Conservation (phyloP, 2,113 vertebrate genomes). For the Eira barbara region DNA sequence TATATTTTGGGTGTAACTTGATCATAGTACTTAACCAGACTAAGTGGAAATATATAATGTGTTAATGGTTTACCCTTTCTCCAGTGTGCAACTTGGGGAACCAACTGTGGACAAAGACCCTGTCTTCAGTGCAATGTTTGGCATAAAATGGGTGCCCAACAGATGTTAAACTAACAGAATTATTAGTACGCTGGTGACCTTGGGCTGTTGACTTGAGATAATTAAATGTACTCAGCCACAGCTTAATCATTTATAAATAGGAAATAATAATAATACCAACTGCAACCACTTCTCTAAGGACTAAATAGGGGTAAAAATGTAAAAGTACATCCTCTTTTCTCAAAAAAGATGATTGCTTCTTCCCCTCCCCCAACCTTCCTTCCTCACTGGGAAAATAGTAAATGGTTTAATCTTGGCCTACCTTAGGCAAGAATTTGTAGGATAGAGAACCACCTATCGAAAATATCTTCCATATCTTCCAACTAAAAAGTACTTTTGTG, state of each 20-base stretch:
- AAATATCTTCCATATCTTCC: neutral
- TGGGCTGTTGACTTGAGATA: neutral
- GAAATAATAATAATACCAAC: neutral
- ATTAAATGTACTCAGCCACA: slow-evolving; percentile 14
- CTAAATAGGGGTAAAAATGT: neutral
- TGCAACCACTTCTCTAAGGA: neutral
- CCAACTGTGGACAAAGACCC: neutral
- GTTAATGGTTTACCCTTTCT: neutral
- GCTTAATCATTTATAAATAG: neutral
- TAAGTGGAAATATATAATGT: neutral
- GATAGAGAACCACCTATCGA: neutral
- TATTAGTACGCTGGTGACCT: neutral
- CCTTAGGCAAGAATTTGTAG: neutral
- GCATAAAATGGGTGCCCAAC: neutral
- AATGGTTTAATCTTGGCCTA: neutral
- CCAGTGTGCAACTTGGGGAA: neutral
- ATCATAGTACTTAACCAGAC: neutral
- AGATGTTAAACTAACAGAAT: neutral
- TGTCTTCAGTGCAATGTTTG: neutral
- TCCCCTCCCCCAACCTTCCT: neutral
- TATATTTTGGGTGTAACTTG: neutral
- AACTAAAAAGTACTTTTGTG: slow-evolving; percentile 21
- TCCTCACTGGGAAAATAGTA: slow-evolving; percentile 14
- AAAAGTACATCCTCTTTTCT: neutral
- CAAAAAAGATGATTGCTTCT: neutral